These are phyloP conservation scores for Darevskia mixta DNA, from an alignment of 2,797 vertebrate species.

Conservation along the genomic window DNA sequence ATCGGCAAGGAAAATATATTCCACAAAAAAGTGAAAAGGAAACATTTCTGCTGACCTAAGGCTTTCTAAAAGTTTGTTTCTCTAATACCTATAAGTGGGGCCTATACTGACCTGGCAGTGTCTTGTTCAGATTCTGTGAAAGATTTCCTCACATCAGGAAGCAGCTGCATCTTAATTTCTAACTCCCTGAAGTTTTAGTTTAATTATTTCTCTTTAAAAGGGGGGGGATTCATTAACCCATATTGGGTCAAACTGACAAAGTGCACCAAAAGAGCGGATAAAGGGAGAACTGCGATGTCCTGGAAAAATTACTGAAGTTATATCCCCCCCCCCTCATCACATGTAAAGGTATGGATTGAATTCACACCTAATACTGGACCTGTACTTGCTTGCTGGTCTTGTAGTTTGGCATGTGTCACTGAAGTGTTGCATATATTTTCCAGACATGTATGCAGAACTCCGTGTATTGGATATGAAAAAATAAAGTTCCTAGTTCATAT, in stretches of 20 bases:
- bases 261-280: neutral
- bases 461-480: neutral
- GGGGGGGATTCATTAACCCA: neutral
- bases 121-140: slow-evolving; percentile 36
- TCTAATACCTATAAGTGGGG: slow-evolving; percentile 33
- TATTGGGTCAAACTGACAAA: slow-evolving; percentile 19
- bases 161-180: slow-evolving; percentile 38
- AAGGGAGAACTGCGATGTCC: neutral
- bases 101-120: slow-evolving; percentile 22
- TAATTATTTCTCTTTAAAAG: slow-evolving; percentile 32
- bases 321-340: neutral
- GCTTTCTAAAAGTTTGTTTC: slow-evolving; percentile 39
- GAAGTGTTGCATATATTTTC: neutral
- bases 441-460: neutral
- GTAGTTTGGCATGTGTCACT: neutral
- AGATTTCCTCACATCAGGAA: slow-evolving; percentile 36
- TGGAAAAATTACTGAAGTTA: neutral
- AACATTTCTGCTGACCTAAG: slow-evolving; percentile 34
- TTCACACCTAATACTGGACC: neutral
- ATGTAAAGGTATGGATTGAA: neutral
- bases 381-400: neutral
- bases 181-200: slow-evolving; percentile 30
- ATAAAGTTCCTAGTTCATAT: neutral
- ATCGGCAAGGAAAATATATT: slow-evolving; percentile 14
- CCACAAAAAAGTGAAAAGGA: slow-evolving; percentile 39